Evolutionary conservation across 2,113 vertebrate genomes (phyloP).

Genomic region (Tichodroma muraria): DNA sequence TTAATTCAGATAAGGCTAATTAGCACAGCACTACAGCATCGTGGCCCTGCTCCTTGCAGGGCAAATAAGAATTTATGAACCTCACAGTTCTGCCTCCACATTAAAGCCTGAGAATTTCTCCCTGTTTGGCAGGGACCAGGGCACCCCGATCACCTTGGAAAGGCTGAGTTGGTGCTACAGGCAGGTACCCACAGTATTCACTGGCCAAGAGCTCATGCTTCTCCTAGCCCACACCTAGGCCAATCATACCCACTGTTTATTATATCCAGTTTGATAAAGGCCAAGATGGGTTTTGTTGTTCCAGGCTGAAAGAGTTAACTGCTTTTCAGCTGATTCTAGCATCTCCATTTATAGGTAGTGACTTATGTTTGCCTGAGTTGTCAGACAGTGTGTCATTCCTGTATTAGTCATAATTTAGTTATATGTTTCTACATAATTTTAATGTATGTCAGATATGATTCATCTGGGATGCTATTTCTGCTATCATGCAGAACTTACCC

Average conservation of each 20-base stretch:
- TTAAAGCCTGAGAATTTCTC: neutral
- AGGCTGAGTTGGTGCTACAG: neutral
- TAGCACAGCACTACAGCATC: neutral
- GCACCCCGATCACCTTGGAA: neutral
- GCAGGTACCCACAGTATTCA: too few species aligned
- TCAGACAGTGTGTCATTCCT: conserved; percentile 19
- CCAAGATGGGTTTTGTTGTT: neutral
- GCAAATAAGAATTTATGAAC: neutral
- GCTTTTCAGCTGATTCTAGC: neutral
- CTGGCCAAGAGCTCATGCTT: neutral
- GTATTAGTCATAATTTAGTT: conserved; percentile 32
- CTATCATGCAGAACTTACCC: neutral
- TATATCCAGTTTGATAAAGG: neutral
- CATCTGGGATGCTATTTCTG: neutral
- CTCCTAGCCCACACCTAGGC: neutral
- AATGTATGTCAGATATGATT: conserved; percentile 13
- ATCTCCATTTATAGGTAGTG: neutral
- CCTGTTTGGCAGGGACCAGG: neutral
- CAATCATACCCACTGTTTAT: neutral
- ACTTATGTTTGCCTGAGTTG: neutral
- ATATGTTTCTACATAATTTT: neutral
- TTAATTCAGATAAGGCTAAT: neutral
- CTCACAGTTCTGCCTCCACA: neutral
- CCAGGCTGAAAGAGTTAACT: neutral
- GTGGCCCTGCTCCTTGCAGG: neutral